These are phyloP conservation scores for Plebejus anna DNA, from an alignment of 2,888 invertebrate genomes.

Conservation along the genomic window DNA sequence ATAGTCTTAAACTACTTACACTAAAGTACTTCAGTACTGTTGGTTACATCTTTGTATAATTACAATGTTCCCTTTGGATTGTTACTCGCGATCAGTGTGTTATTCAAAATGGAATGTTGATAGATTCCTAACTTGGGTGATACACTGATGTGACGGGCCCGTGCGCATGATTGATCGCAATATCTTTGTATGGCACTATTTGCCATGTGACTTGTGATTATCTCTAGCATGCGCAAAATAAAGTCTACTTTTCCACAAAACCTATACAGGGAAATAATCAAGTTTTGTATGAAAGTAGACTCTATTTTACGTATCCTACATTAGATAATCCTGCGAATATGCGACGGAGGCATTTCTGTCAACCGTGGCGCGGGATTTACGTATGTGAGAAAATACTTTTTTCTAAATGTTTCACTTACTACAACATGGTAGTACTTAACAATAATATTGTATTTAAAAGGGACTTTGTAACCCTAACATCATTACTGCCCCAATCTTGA, in stretches of 20 bases:
- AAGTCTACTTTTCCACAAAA: background rate
- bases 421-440: background rate
- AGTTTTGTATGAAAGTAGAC: background rate
- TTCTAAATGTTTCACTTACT: background rate
- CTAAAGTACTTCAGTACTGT: conserved; percentile 34
- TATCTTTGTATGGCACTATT: background rate
- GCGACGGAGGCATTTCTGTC: background rate
- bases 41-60: conserved; percentile 25
- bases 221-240: background rate
- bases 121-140: conserved; percentile 11
- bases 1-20: conserved; percentile 38
- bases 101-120: conserved; percentile 24
- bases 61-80: conserved; percentile 31
- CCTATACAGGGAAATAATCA: no score
- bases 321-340: background rate
- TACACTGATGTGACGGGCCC: background rate
- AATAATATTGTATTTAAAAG: background rate
- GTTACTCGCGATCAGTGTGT: conserved; percentile 14
- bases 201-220: background rate
- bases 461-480: background rate
- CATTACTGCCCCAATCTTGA: background rate
- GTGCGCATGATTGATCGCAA: background rate
- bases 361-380: background rate
- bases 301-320: background rate
- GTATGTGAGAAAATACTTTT: conserved; percentile 4